Base-by-base conservation (phyloP, 2,797 vertebrate species). In the Acanthurus tractus region DNA sequence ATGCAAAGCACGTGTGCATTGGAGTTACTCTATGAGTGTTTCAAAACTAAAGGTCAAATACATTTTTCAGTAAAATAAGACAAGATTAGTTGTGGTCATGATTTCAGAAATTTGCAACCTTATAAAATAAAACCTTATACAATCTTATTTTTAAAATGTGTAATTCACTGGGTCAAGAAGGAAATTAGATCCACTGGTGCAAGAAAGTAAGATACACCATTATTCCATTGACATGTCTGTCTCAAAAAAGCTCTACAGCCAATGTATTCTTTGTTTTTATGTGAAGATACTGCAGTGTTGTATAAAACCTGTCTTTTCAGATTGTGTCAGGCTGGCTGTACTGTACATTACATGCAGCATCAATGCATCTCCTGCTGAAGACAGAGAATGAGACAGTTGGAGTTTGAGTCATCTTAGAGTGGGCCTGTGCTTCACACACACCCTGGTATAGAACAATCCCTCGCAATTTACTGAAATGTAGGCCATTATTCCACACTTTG, bases 381-480 rank as follows among this genome's bases (percentile, higher is more conserved):
- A 34, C 22, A n/a, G 25, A 57, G 34, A 54, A 40, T 7, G 7
- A 20, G 6, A 50, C 0, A 13, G n/a, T n/a, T 55, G 56, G 61
- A 25, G 42, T 11, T 66, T 5, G n/a, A 38, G 42, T 75, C 20
- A 54, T 74, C 45, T 68, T 2, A 14, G 18, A 9, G 18, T 13
- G 40, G 42, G 29, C 36, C 9, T 76, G 17, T 58, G 25, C 49
- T 72, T 54, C 54, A 63, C 23, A 66, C 18, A 57, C 3, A 25
- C 42, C 4, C 22, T 12, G 18, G 1, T 46, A 42, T 7, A 7
- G 29, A 34, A 34, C 48, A 77, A 17, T 63, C 12, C 12, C 58
- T 38, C 1, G 1, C 46, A 70, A 22, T 84, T 79, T 73, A 42
- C 50, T 54, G 44, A 79, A 82, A 88, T 71, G 36, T 68, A 52